Conservation (phyloP, 2,888 invertebrate genomes). For the Baronia brevicornis region DNA sequence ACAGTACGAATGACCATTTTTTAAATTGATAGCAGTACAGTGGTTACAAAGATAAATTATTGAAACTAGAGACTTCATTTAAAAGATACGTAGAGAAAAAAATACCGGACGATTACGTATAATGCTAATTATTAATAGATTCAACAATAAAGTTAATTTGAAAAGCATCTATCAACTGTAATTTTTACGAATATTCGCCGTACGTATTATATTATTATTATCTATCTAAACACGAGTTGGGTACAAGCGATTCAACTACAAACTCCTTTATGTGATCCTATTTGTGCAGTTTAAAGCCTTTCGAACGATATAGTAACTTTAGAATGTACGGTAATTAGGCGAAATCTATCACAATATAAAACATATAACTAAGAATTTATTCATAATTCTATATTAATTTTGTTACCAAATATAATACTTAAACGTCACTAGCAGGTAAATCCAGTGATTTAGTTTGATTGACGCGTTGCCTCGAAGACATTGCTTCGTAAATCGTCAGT, state of each 20-base stretch:
- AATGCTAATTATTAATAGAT: too few species aligned
- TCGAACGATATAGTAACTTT: slow-evolving; percentile 39
- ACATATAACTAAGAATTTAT: slow-evolving; percentile 46
- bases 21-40: too few species aligned
- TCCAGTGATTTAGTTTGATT: background rate
- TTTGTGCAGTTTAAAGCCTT: slow-evolving; percentile 67
- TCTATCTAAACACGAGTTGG: background rate
- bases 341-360: slow-evolving; percentile 59
- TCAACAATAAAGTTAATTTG: too few species aligned
- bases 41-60: too few species aligned
- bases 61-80: too few species aligned
- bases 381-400: slow-evolving; percentile 21
- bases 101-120: too few species aligned
- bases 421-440: slow-evolving; percentile 5
- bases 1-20: too few species aligned
- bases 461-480: slow-evolving; percentile 1
- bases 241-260: slow-evolving; percentile 21
- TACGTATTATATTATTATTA: slow-evolving; percentile 1
- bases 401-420: slow-evolving; percentile 17
- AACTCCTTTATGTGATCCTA: slow-evolving; percentile 36
- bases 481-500: slow-evolving; percentile 7
- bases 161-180: background rate
- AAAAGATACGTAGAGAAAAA: too few species aligned
- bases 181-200: too few species aligned
- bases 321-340: slow-evolving; percentile 47